A percentile compares a stretch with the other conserved stretches of the same genome.
phyloP scores from a whole-genome alignment of 1,140 invertebrate genomes.

The Eupristina koningsbergeri region DNA sequence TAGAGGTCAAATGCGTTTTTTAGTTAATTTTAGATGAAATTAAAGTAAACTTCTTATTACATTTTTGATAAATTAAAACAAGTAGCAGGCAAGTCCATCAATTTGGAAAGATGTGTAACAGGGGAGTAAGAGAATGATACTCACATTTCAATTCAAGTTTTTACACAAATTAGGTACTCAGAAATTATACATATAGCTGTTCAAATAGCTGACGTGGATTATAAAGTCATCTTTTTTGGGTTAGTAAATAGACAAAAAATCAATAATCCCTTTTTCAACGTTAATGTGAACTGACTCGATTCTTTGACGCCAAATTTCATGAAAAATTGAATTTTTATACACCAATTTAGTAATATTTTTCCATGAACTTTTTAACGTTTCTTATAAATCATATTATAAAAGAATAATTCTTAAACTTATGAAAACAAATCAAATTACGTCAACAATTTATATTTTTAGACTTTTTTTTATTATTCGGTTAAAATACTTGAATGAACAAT shows the following conservation, averaged over 20 bases:
- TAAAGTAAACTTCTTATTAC: not conserved
- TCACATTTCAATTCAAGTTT: not conserved
- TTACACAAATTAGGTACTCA: not conserved
- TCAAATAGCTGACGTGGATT: conserved; percentile 21
- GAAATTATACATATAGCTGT: not conserved
- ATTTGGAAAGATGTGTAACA: conserved; percentile 69
- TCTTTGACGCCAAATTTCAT: conserved; percentile 27
- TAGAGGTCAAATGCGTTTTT: not conserved
- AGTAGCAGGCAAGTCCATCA: conserved; percentile 20
- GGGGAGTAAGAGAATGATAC: not conserved
- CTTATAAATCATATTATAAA: too few relatives aligned
- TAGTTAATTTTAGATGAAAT: not conserved
- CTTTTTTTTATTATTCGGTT: too few relatives aligned
- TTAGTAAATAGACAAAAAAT: conserved; percentile 43
- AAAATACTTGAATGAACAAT: too few relatives aligned
- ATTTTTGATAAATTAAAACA: not conserved
- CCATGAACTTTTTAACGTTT: too few relatives aligned
- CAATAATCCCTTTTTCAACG: not conserved
- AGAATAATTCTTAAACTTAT: too few relatives aligned
- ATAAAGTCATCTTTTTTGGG: conserved; percentile 35
- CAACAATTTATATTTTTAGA: too few relatives aligned
- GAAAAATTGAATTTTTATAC: not conserved
- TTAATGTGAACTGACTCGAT: conserved; percentile 21
- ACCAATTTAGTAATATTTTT: too few relatives aligned
- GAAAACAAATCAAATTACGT: too few relatives aligned